Percentiles rank a stretch among this genome's conserved stretches.
These are phyloP conservation scores for Trissolcus japonicus DNA, from an alignment of 2,888 invertebrate genomes.

Conservation along the genomic window DNA sequence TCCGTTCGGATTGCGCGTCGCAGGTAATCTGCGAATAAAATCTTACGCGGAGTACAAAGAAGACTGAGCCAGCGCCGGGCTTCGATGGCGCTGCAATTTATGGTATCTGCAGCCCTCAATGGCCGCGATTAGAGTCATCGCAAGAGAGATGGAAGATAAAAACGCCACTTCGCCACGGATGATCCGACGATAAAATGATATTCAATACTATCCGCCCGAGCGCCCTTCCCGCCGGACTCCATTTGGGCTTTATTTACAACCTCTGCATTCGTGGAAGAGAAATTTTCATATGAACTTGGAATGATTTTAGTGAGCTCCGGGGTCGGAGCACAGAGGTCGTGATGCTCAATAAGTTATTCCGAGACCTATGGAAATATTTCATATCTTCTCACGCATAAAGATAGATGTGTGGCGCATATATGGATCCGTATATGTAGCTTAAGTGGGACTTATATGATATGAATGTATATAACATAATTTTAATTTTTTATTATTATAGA, in stretches of 20 bases:
- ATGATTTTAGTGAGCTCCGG: constrained; percentile 4
- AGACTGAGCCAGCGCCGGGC: constrained; percentile 17
- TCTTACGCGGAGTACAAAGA: constrained; percentile 57
- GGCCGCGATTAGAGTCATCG: constrained; percentile 41
- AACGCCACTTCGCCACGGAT: constrained; percentile 38
- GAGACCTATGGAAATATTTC: not conserved
- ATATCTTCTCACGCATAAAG: too few species aligned
- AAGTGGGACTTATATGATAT: too few species aligned
- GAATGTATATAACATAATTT: too few species aligned
- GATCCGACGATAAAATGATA: constrained; percentile 42
- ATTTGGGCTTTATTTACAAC: constrained; percentile 9
- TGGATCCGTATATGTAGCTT: too few species aligned
- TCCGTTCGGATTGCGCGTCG: constrained; percentile 57
- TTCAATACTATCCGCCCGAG: constrained; percentile 9
- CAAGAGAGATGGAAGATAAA: constrained; percentile 46
- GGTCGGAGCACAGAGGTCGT: not conserved
- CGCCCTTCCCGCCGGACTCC: not conserved
- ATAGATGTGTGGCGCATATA: too few species aligned
- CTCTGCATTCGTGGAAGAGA: not conserved
- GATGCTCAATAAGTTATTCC: not conserved
- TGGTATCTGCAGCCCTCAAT: constrained; percentile 29
- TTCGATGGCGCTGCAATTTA: constrained; percentile 35
- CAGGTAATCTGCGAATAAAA: constrained; percentile 62
- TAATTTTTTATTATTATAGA: too few species aligned
- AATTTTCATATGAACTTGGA: not conserved